Percentiles rank a stretch among this genome's conserved stretches.
Conservation (phyloP, 2,888 invertebrate genomes). For the Plebejus anna region DNA sequence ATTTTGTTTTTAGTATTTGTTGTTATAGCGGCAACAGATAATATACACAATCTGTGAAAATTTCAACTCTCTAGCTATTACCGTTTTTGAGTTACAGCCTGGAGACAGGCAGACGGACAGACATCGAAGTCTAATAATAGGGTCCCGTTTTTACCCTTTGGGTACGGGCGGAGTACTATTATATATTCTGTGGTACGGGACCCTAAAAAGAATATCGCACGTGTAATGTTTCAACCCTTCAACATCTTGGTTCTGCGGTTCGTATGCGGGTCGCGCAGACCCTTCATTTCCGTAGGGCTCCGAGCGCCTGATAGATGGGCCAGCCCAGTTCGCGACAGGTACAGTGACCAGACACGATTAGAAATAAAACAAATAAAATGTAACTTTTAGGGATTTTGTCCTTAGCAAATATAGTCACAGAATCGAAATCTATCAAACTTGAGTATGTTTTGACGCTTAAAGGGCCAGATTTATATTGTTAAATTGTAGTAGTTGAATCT, state of each 20-base stretch:
- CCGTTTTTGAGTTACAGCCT: too few relatives aligned
- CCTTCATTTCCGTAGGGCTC: constrained; percentile 46
- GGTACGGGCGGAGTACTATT: too few relatives aligned
- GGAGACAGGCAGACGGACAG: too few relatives aligned
- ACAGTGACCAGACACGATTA: background rate
- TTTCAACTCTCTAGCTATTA: too few relatives aligned
- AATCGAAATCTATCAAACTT: background rate
- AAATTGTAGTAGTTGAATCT: too few relatives aligned
- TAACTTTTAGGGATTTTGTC: background rate
- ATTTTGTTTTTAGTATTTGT: too few relatives aligned
- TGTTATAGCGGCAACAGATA: too few relatives aligned
- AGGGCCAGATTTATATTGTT: too few relatives aligned
- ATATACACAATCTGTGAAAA: too few relatives aligned
- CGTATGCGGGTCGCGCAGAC: constrained; percentile 39
- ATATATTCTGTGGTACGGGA: too few relatives aligned
- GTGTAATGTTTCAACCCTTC: constrained; percentile 14
- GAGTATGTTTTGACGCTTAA: background rate
- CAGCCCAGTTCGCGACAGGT: background rate
- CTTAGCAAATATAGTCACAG: background rate
- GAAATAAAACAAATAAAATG: background rate
- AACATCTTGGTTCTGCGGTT: constrained; percentile 51
- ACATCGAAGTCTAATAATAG: too few relatives aligned
- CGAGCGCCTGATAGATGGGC: constrained; percentile 51
- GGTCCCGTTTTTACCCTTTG: too few relatives aligned
- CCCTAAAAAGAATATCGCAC: background rate